A percentile compares a stretch with the other conserved stretches of the same genome.
Evolutionary conservation across 2,113 vertebrate species (phyloP).

Genomic region (Microcebus griseorufus): DNA sequence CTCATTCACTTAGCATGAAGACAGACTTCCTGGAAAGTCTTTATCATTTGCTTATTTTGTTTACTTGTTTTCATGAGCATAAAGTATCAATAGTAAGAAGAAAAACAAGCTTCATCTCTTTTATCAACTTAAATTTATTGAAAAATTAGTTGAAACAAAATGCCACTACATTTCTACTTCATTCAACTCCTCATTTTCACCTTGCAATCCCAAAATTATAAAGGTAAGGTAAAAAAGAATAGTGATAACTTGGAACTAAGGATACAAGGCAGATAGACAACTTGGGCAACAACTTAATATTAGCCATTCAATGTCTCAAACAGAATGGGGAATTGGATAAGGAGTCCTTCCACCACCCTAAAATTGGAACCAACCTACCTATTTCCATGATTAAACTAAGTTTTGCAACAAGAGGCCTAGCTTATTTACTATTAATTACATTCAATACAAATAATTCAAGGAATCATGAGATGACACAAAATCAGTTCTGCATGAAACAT

Average conservation of each 20-base stretch:
- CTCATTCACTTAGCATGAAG: neutral
- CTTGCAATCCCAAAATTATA: neutral
- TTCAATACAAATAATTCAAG: neutral
- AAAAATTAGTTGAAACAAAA: neutral
- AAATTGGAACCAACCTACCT: neutral
- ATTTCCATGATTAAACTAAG: neutral
- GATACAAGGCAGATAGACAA: neutral
- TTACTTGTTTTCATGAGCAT: neutral
- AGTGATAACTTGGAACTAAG: accelerated
- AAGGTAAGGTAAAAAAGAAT: neutral
- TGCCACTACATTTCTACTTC: neutral
- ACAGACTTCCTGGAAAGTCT: neutral
- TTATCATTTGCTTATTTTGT: too few species aligned
- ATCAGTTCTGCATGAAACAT: neutral
- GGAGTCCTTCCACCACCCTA: neutral
- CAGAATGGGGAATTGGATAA: neutral
- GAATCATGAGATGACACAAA: neutral
- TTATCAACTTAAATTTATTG: neutral
- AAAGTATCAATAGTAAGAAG: neutral
- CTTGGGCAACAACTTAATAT: neutral
- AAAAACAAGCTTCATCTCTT: slow-evolving; percentile 23
- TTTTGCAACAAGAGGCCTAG: neutral
- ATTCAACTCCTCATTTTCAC: neutral
- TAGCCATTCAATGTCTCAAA: neutral
- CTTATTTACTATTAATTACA: neutral